Conservation (phyloP, 2,797 vertebrate genomes). For the Aeoliscus strigatus region DNA sequence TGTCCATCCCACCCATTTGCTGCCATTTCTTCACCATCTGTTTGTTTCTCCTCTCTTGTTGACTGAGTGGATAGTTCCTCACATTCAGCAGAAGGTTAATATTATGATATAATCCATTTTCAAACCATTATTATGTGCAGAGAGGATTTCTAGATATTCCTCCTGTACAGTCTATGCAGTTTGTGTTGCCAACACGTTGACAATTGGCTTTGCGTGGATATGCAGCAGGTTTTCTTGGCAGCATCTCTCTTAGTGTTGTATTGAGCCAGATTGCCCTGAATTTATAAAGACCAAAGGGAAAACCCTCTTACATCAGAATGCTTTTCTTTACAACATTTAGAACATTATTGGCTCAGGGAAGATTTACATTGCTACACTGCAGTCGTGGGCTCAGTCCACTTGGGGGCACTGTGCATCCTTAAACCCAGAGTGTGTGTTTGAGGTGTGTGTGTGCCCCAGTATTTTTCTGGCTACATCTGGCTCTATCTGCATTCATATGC, state of each 20-base stretch:
- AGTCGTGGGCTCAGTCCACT: constrained; percentile 44
- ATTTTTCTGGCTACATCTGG: constrained; percentile 46
- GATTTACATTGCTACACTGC: constrained; percentile 14
- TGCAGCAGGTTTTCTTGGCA: no score
- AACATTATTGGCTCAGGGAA: no score
- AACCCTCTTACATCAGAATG: no score
- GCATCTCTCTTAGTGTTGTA: no score
- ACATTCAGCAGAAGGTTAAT: constrained; percentile 21
- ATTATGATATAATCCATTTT: constrained; percentile 25
- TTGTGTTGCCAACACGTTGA: not conserved
- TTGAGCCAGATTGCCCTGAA: no score
- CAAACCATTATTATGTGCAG: constrained; percentile 18
- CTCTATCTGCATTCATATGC: constrained; percentile 54
- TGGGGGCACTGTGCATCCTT: constrained; percentile 63
- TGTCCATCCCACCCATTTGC: constrained; percentile 19
- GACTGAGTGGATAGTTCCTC: constrained; percentile 21
- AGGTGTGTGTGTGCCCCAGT: constrained; percentile 33
- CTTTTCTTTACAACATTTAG: no score
- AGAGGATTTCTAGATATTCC: constrained; percentile 15
- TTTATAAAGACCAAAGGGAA: no score
- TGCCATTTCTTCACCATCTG: constrained; percentile 35
- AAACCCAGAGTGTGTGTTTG: constrained; percentile 7
- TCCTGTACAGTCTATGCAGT: constrained; percentile 1
- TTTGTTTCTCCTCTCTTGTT: constrained; percentile 22
- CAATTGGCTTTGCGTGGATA: no score